A percentile compares a stretch with the other conserved stretches of the same genome.
phyloP scores from a whole-genome alignment of 2,888 invertebrate species.

The Corbicula japonica region DNA sequence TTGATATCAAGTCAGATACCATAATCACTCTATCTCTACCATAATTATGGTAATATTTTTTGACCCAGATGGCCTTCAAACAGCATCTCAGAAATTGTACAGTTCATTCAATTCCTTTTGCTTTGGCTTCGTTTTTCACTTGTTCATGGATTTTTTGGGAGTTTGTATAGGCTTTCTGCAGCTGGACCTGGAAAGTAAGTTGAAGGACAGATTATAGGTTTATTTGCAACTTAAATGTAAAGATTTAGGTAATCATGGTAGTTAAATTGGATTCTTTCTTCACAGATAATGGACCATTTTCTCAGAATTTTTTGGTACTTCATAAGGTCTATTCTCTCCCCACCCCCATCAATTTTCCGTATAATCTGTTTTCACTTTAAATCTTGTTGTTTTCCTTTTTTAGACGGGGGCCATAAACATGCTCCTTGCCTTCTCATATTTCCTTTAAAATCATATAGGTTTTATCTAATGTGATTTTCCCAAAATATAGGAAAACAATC shows the following conservation, averaged over 20 bases:
- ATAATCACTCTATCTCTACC: no score
- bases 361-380: background rate
- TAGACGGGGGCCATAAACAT: no score
- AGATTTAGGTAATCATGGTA: background rate
- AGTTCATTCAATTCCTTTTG: conserved; percentile 14
- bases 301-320: background rate
- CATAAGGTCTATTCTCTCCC: background rate
- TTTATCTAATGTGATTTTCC: no score
- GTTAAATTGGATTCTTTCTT: background rate
- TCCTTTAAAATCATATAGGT: no score
- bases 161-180: conserved; percentile 1
- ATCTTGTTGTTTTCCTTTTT: no score
- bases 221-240: background rate
- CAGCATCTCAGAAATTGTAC: no score
- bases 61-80: no score
- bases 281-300: background rate
- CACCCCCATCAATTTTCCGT: background rate
- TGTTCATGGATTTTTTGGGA: conserved; percentile 12
- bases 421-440: no score
- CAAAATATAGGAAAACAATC: no score
- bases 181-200: conserved; percentile 1
- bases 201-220: background rate
- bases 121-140: background rate
- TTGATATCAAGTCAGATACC: no score
- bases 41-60: no score